Percentiles rank a stretch among this genome's conserved stretches.
Conservation (phyloP, 2,797 vertebrate species). For the Hipposideros larvatus region DNA sequence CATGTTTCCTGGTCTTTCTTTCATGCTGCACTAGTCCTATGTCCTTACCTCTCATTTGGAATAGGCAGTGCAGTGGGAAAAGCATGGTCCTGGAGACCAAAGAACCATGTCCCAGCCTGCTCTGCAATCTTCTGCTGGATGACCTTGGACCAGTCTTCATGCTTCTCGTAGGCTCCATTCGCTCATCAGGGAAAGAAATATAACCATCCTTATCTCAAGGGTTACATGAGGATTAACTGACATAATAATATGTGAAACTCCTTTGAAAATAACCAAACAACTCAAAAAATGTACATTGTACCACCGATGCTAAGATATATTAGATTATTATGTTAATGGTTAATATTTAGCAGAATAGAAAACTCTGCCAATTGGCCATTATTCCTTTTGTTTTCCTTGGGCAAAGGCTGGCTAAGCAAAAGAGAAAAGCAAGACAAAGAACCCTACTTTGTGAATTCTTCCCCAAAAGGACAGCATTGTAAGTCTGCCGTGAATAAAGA, state of each 20-base stretch:
- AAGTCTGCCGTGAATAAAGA: slow-evolving; percentile 83
- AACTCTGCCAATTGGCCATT: slow-evolving; percentile 82
- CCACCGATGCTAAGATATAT: not conserved
- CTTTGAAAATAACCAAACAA: slow-evolving; percentile 20
- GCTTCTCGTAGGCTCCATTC: not conserved
- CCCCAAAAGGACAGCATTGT: slow-evolving; percentile 85
- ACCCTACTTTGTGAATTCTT: slow-evolving; percentile 76
- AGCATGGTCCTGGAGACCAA: not conserved
- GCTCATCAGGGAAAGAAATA: not conserved
- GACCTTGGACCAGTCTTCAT: not conserved
- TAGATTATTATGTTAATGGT: slow-evolving; percentile 86
- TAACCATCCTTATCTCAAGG: not conserved
- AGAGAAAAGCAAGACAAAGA: slow-evolving; percentile 78
- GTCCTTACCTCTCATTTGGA: slow-evolving; percentile 72
- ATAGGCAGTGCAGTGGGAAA: not conserved
- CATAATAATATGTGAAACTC: not conserved
- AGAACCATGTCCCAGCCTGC: not conserved
- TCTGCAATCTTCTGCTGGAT: not conserved
- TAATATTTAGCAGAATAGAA: slow-evolving; percentile 84
- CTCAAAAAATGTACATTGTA: not conserved
- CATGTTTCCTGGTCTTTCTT: slow-evolving; percentile 79
- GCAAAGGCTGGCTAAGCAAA: slow-evolving; percentile 78
- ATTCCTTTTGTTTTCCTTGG: slow-evolving; percentile 84
- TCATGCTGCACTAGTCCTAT: slow-evolving; percentile 79
- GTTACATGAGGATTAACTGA: not conserved